Base-by-base conservation (phyloP, 2,113 vertebrate genomes). In the Lanius collurio region DNA sequence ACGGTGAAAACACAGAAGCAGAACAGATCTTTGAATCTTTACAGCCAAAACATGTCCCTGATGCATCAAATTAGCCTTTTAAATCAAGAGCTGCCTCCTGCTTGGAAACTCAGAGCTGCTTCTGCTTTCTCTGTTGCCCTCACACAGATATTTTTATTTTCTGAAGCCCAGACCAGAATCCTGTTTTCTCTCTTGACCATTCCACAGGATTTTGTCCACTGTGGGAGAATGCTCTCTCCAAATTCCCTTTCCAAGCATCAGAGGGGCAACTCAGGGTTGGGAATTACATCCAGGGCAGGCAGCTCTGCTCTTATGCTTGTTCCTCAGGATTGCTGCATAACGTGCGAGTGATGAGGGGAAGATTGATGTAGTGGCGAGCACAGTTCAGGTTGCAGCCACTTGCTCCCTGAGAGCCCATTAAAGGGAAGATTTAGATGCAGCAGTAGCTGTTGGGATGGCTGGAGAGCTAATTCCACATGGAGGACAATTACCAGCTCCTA, bases 401-500 rank as follows among this genome's bases (percentile, higher is more conserved):
- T 42, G 47, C 71, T 94, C 89, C 73, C 96, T 17, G 68, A 95
- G 88, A 92, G 49, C 84, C 75, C 53, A 84, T 80, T 83, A 95
- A 64, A 84, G 52, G 37, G 60, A 73, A 95, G 84, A 86, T 94
- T 87, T 87, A 94, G 70, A 73, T 90, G 47, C 68, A 93, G 52
- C 19, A 3, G 53, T 33, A 39, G 87, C 30, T 64, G 75, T 50
- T 91, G 77, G 56, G 63, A 55, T 82, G 76, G 92, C 70, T 85
- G 60, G 60, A 75, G 70, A 90, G 71, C 74, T 93, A 90, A 94
- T 62, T 93, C 88, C 84, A 95, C 7, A 0, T 47, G 79, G 92
- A 91, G 79, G 76, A 71, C 92, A 95, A 96, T 96, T 97, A 97
- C 55, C 94, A 86, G 75, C 49, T 94, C 71, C 80, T 18, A 35